Conservation (phyloP, 2,113 vertebrate species). For the Amia ocellicauda region DNA sequence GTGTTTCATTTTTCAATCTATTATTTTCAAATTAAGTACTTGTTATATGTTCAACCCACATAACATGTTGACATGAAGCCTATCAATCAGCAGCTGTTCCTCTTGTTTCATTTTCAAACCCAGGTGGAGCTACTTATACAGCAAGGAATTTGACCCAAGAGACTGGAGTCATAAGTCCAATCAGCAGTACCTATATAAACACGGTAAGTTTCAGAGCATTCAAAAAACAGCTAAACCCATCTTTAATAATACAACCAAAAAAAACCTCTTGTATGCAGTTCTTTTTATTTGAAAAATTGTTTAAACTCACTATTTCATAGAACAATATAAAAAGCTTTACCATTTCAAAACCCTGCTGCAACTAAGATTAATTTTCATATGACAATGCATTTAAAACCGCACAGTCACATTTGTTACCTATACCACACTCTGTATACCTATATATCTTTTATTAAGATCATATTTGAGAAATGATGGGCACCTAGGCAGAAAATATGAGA, state of each 20-base stretch:
- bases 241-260: too few relatives aligned
- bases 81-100: neutral
- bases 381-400: too few relatives aligned
- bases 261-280: too few relatives aligned
- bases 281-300: too few relatives aligned
- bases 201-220: constrained; percentile 29
- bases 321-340: neutral
- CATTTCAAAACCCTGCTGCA: neutral
- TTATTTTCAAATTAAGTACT: neutral
- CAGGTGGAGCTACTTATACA: constrained; percentile 25
- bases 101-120: constrained; percentile 7
- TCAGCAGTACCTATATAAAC: constrained; percentile 12
- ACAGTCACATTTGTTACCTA: too few relatives aligned
- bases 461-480: too few relatives aligned
- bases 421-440: too few relatives aligned
- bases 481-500: too few relatives aligned
- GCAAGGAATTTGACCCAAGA: constrained; percentile 45
- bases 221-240: constrained; percentile 23
- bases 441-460: too few relatives aligned
- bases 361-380: too few relatives aligned
- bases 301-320: neutral
- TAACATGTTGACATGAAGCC: constrained; percentile 13
- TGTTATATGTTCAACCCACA: neutral
- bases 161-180: constrained; percentile 20
- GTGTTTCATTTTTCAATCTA: too few relatives aligned